Conservation (phyloP, 2,797 vertebrate species). For the Balearica regulorum region DNA sequence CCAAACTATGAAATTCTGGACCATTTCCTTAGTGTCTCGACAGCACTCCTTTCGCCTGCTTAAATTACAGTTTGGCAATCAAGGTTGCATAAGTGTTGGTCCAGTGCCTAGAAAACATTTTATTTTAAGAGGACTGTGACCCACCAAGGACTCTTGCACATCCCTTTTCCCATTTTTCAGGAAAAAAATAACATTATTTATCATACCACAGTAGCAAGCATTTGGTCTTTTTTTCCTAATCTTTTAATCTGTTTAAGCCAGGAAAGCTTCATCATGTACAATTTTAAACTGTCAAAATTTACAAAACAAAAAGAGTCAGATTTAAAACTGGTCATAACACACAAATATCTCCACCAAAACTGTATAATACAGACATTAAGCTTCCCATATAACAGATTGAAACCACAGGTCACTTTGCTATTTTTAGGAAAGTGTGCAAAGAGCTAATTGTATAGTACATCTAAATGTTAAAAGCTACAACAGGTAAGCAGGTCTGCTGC, state of each 20-base stretch:
- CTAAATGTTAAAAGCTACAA: conserved; percentile 58
- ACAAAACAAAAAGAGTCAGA: conserved; percentile 30
- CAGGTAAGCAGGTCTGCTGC: conserved; percentile 40
- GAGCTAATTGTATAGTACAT: conserved; percentile 35
- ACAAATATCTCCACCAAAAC: conserved; percentile 54
- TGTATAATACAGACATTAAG: conserved; percentile 43
- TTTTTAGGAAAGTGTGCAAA: conserved; percentile 64
- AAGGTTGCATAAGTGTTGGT: neutral
- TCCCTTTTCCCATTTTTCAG: neutral
- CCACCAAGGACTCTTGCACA: conserved; percentile 14
- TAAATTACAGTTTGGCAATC: conserved; percentile 11
- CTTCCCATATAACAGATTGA: neutral
- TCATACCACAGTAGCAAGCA: neutral
- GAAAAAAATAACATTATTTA: neutral
- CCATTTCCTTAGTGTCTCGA: neutral
- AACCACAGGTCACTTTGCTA: conserved; percentile 17
- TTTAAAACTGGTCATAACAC: conserved; percentile 50
- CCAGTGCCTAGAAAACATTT: neutral
- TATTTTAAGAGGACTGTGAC: neutral
- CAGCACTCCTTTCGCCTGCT: neutral
- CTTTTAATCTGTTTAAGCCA: conserved; percentile 60
- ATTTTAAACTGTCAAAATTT: conserved; percentile 39
- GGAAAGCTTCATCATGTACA: conserved; percentile 50
- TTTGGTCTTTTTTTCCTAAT: neutral
- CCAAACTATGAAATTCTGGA: neutral